These are phyloP conservation scores for Malurus splendens DNA, from an alignment of 2,797 vertebrate species.

Conservation along the genomic window DNA sequence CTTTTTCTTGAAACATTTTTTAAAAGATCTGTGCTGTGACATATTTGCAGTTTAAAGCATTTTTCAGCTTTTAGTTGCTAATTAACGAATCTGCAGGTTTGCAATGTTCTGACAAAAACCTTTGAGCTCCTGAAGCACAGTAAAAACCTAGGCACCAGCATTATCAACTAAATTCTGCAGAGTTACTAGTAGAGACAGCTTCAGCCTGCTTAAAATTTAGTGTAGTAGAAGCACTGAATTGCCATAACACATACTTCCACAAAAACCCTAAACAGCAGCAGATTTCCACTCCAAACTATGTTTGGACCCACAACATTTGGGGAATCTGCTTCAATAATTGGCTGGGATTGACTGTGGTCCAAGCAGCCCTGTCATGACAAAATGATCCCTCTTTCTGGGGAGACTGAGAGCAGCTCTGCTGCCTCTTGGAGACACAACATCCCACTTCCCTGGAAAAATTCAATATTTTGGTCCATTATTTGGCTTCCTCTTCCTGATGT, in stretches of 20 bases:
- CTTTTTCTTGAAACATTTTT: background rate
- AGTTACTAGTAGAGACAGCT: background rate
- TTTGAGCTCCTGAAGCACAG: background rate
- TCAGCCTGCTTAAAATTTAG: background rate
- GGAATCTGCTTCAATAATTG: background rate
- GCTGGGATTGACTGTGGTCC: background rate
- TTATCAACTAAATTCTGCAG: background rate
- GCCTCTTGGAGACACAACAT: background rate
- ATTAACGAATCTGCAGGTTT: background rate
- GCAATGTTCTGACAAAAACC: background rate
- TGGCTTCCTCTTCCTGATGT: background rate
- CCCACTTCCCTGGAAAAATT: background rate
- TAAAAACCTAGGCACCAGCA: background rate
- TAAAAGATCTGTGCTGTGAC: background rate
- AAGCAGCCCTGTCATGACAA: background rate
- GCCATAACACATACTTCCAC: background rate
- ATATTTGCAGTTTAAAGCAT: background rate
- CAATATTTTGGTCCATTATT: background rate
- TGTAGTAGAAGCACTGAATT: background rate
- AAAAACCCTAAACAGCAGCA: background rate
- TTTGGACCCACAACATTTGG: background rate
- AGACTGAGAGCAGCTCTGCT: background rate
- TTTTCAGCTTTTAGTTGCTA: background rate
- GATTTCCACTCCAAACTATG: fast-evolving
- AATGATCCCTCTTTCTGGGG: background rate